Conservation (phyloP, 2,113 vertebrate genomes). For the Muntiacus reevesi region DNA sequence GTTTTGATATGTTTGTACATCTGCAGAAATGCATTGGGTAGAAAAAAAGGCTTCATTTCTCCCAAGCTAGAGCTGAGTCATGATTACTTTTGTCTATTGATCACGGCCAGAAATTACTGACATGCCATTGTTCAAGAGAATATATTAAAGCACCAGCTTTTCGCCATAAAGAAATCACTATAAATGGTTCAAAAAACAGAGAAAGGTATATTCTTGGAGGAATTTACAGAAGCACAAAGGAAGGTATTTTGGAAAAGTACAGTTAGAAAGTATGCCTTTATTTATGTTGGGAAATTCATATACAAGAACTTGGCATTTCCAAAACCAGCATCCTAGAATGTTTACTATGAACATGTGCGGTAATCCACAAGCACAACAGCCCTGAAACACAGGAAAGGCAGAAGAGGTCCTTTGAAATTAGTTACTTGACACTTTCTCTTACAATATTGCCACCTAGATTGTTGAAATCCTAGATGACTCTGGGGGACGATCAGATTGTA, state of each 20-base stretch:
- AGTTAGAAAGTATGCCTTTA: not conserved
- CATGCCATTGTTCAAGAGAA: not conserved
- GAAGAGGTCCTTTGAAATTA: not conserved
- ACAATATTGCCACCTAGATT: not conserved
- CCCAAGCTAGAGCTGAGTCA: not conserved
- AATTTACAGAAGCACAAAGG: not conserved
- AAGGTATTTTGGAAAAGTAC: not conserved
- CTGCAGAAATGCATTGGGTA: not conserved
- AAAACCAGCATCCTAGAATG: not conserved
- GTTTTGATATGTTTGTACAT: not conserved
- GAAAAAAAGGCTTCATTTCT: not conserved
- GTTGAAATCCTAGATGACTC: not conserved
- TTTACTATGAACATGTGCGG: not conserved
- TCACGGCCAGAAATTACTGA: not conserved
- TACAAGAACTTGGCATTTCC: not conserved
- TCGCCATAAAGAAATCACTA: not conserved
- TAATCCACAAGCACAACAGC: not conserved
- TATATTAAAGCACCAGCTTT: not conserved
- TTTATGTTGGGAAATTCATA: not conserved
- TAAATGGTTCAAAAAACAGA: not conserved
- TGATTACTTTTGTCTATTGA: not conserved
- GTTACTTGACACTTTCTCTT: not conserved
- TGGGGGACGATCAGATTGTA: not conserved
- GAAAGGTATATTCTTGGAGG: not conserved
- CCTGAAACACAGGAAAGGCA: not conserved